A percentile compares a stretch with the other conserved stretches of the same genome.
Evolutionary conservation across 2,888 invertebrate genomes (phyloP).

Genomic region (Trisateles emortualis): DNA sequence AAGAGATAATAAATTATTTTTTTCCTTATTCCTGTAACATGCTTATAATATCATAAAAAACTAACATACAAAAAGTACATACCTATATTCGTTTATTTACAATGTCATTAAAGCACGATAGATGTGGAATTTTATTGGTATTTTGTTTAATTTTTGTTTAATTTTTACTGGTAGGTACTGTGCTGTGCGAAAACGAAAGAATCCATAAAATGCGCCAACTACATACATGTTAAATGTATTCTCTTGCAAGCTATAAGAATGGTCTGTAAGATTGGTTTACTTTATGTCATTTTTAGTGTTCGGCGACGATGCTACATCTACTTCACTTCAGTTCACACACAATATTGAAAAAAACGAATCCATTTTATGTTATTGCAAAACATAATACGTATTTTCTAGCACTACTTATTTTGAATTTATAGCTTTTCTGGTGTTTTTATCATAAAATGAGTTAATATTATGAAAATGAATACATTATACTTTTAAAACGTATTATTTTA

Average conservation of each 20-base stretch:
- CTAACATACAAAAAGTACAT: too few relatives aligned
- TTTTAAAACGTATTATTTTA: too few relatives aligned
- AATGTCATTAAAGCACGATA: conserved; percentile 31
- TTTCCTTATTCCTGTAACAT: conserved; percentile 52
- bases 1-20: conserved; percentile 44
- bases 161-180: conserved; percentile 32
- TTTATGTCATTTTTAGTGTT: conserved; percentile 38
- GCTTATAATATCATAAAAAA: too few relatives aligned
- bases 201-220: conserved; percentile 32
- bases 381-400: too few relatives aligned
- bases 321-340: not conserved
- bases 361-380: too few relatives aligned
- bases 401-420: too few relatives aligned
- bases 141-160: conserved; percentile 45
- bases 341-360: too few relatives aligned
- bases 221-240: conserved; percentile 11
- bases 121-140: conserved; percentile 42
- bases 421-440: too few relatives aligned
- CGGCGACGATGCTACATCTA: conserved; percentile 5
- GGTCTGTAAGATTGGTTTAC: conserved; percentile 23
- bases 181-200: conserved; percentile 31
- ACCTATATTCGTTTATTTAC: conserved; percentile 43
- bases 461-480: too few relatives aligned
- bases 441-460: too few relatives aligned
- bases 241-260: conserved; percentile 7